These are phyloP conservation scores for Phthorimaea operculella DNA, from an alignment of 1,140 invertebrate genomes.

Conservation along the genomic window DNA sequence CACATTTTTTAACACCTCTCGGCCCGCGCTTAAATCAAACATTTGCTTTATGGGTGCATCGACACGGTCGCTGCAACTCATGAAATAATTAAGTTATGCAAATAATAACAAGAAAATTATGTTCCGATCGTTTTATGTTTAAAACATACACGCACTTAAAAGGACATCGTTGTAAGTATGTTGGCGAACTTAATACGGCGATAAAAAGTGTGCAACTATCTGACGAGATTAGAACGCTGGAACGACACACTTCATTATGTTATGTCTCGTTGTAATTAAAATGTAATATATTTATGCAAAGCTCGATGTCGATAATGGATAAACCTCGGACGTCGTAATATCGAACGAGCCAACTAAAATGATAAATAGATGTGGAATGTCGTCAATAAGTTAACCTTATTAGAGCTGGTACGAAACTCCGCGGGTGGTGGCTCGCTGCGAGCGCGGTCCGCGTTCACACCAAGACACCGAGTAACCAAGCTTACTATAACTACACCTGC, in stretches of 20 bases:
- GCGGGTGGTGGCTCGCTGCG: slow-evolving; percentile 17
- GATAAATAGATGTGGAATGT: slow-evolving; percentile 30
- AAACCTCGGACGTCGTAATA: slow-evolving; percentile 12
- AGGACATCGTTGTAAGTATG: no score
- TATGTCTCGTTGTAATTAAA: background rate
- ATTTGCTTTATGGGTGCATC: slow-evolving; percentile 52
- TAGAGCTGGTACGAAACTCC: slow-evolving; percentile 23
- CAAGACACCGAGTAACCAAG: slow-evolving; percentile 2
- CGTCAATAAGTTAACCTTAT: slow-evolving; percentile 41
- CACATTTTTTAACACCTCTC: slow-evolving; percentile 67
- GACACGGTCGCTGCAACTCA: slow-evolving; percentile 14
- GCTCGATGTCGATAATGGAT: slow-evolving; percentile 5
- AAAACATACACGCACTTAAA: background rate
- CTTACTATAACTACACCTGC: background rate
- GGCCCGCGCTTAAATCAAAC: slow-evolving; percentile 50
- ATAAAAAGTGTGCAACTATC: no score
- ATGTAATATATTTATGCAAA: slow-evolving; percentile 1
- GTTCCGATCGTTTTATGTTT: background rate
- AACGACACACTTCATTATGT: background rate
- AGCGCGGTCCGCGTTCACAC: slow-evolving; percentile 6
- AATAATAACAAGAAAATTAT: background rate
- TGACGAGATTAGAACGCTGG: background rate
- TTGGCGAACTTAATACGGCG: no score
- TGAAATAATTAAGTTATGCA: slow-evolving; percentile 1
- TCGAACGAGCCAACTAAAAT: slow-evolving; percentile 17